Evolutionary conservation across 2,888 invertebrate species (phyloP).

Genomic region (Periphyllus acericola): DNA sequence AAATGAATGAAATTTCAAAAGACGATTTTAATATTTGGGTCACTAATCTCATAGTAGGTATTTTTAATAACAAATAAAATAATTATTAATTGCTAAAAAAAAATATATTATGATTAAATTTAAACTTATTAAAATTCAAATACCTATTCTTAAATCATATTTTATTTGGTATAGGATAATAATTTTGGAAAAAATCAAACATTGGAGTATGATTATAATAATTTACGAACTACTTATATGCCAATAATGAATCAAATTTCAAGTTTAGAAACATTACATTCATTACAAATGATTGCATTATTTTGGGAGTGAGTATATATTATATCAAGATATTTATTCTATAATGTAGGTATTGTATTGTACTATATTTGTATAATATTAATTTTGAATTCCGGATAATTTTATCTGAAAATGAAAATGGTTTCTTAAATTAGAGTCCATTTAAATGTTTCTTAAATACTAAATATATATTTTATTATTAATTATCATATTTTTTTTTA

Average conservation of each 20-base stretch:
- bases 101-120: no score
- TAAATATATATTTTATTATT: background rate
- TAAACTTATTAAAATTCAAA: no score
- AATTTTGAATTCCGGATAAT: no score
- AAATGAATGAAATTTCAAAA: constrained; percentile 28
- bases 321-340: background rate
- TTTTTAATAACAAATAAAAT: background rate
- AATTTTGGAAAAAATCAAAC: constrained; percentile 58
- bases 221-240: constrained; percentile 33
- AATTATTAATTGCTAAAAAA: background rate
- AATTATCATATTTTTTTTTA: background rate
- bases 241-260: constrained; percentile 48
- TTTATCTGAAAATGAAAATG: no score
- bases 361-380: no score
- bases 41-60: constrained; percentile 48
- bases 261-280: constrained; percentile 57
- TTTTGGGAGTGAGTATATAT: constrained; percentile 47
- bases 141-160: background rate
- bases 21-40: constrained; percentile 51
- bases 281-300: constrained; percentile 37
- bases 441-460: background rate
- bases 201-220: constrained; percentile 54
- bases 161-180: constrained; percentile 49
- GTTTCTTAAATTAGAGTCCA: no score
- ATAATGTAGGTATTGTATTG: no score